These are phyloP conservation scores for Phaetusa simplex DNA, from an alignment of 2,113 vertebrate species.

Conservation along the genomic window DNA sequence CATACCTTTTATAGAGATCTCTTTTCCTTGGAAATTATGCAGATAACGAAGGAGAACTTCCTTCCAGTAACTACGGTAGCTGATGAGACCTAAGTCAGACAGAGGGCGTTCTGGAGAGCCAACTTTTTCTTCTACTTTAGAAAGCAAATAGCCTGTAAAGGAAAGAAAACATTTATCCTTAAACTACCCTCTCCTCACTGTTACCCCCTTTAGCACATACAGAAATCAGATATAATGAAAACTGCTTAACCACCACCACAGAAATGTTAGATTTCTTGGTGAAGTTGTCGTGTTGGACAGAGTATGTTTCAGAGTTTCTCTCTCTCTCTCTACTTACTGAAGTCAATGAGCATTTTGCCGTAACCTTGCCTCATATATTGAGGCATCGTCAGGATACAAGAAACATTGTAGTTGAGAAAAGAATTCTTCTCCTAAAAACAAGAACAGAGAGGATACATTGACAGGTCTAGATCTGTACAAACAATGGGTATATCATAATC, in stretches of 20 bases:
- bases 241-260: neutral
- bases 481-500: neutral
- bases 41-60: constrained; percentile 95
- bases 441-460: neutral
- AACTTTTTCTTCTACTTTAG: constrained; percentile 97
- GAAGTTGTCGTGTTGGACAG: neutral
- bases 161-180: neutral
- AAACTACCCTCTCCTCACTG: neutral
- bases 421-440: constrained; percentile 94
- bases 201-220: neutral
- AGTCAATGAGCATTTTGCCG: constrained; percentile 99
- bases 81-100: constrained; percentile 96
- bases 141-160: constrained; percentile 90
- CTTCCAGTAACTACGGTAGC: constrained; percentile 99
- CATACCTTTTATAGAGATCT: constrained; percentile 98
- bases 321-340: constrained; percentile 84
- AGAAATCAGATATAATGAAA: neutral
- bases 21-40: constrained; percentile 97
- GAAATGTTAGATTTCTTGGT: neutral
- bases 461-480: neutral
- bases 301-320: neutral
- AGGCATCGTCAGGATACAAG: constrained; percentile 98
- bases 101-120: constrained; percentile 95
- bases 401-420: constrained; percentile 99
- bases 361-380: constrained; percentile 99